Base-by-base conservation (phyloP, 2,888 invertebrate species). In the Spodoptera exigua region DNA sequence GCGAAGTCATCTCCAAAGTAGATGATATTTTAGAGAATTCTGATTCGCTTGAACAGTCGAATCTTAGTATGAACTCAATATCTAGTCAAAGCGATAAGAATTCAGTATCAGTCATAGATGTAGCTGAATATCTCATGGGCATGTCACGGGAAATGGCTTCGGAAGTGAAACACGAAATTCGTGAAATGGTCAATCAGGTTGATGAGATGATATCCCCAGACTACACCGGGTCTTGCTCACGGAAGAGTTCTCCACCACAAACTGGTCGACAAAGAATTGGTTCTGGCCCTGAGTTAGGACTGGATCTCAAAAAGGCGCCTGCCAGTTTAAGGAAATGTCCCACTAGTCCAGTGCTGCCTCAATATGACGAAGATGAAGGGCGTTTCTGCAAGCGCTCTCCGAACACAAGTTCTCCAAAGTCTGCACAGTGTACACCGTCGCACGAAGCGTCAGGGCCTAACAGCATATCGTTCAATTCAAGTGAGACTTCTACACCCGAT, bases 101-200 rank as follows among this genome's bases (percentile, higher is more conserved):
- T 86, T 96, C 97, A 0, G 96, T 96, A 58, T 96, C 96, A 36
- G 96, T 97, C 0, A 95, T 96, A 82, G 96, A 97, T 81, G 96
- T 97, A 43, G 96, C 97, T 0, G 96, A 97, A 82, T 97, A 97
- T 85, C 88, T 97, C 46, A 96, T 97, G 95, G 97, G 97, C 69
- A 96, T 96, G 83, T 97, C 97, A 0, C 96, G 95, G 81, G 96
- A 97, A 84, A 97, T 97, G 96, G 96, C 97, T 9, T 96, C 96
- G 51, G 97, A 97, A 90, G 96, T 97, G 16, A 97, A 97, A 84
- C 96, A 96, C 4, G 97, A 97, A 85, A 97, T 97, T 66, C 94
- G 96, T 46, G 96, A 96, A 84, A 96, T 96, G 89, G 96, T 96
- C 0, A 96, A 94, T 83, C 96, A 96, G 44, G 97, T 97, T 2